Percentiles rank a stretch among this genome's conserved stretches.
These are phyloP conservation scores for Imbricaverruca yamaguchii DNA, from an alignment of 2,888 invertebrate genomes.

Conservation along the genomic window DNA sequence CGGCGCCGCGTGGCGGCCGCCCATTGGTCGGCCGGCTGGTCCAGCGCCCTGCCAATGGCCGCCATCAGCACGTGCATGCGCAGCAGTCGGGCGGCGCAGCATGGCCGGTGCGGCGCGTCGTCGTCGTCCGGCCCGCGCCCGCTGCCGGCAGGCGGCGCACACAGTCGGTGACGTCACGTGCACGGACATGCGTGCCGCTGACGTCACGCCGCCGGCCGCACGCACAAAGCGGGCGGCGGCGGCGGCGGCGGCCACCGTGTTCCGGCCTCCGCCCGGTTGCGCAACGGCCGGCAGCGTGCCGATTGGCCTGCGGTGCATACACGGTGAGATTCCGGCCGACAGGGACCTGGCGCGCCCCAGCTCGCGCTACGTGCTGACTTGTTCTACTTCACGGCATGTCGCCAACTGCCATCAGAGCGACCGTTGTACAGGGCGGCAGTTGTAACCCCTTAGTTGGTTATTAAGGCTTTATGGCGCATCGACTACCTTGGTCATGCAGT, in stretches of 20 bases:
- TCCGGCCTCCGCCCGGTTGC: background rate
- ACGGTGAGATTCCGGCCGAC: no score
- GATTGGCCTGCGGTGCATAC: no score
- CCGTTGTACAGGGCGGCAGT: no score
- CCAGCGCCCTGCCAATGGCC: slow-evolving; percentile 6
- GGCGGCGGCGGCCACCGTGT: background rate
- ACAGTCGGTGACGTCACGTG: background rate
- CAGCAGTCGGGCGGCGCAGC: slow-evolving; percentile 4
- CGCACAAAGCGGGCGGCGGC: background rate
- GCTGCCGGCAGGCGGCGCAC: background rate
- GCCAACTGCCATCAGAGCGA: no score
- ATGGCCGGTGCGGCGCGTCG: background rate
- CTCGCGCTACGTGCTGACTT: no score
- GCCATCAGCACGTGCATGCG: slow-evolving; percentile 7
- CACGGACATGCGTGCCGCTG: background rate
- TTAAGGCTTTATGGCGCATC: no score
- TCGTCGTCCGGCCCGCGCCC: background rate
- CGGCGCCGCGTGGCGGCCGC: background rate
- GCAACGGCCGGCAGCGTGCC: background rate
- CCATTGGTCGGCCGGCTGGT: slow-evolving; percentile 12
- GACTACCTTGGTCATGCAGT: no score
- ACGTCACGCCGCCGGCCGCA: background rate
- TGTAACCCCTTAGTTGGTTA: no score
- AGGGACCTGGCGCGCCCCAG: no score
- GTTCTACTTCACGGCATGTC: no score